These are phyloP conservation scores for Oligia strigilis DNA, from an alignment of 2,888 invertebrate species.

Conservation along the genomic window DNA sequence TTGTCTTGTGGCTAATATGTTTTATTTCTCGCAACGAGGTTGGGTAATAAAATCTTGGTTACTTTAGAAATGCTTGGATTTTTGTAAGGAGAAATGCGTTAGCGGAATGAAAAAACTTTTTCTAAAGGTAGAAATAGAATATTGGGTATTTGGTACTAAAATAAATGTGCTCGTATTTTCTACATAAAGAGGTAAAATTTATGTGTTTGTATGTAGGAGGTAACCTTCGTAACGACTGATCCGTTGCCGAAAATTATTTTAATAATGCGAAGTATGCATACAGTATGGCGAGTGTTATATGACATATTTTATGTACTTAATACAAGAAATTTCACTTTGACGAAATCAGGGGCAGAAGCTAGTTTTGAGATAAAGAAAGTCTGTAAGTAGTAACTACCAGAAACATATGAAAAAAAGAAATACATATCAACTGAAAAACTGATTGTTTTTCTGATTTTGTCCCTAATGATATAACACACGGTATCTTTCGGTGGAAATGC, in stretches of 20 bases:
- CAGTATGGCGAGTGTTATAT: neutral
- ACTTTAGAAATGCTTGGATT: slow-evolving; percentile 64
- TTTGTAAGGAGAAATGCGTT: slow-evolving; percentile 45
- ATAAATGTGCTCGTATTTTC: neutral
- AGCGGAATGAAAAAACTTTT: slow-evolving; percentile 37
- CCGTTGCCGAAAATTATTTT: neutral
- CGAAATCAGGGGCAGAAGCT: neutral
- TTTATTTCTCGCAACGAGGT: slow-evolving; percentile 64
- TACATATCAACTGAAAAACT: neutral
- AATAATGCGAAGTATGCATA: neutral
- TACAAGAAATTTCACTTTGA: neutral
- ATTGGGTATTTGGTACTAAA: too few species aligned
- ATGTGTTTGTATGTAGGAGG: neutral
- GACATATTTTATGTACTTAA: neutral
- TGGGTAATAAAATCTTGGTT: slow-evolving; percentile 66
- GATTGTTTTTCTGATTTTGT: neutral
- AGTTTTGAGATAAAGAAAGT: neutral
- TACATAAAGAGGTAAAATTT: neutral
- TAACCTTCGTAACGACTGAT: neutral
- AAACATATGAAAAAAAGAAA: neutral
- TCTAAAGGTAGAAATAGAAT: neutral
- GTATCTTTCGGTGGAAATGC: neutral
- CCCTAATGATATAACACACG: too few species aligned
- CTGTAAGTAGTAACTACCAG: neutral
- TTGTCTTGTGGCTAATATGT: slow-evolving; percentile 67